Base-by-base conservation (phyloP, 2,797 vertebrate species). In the Chaetodon trifasciatus region DNA sequence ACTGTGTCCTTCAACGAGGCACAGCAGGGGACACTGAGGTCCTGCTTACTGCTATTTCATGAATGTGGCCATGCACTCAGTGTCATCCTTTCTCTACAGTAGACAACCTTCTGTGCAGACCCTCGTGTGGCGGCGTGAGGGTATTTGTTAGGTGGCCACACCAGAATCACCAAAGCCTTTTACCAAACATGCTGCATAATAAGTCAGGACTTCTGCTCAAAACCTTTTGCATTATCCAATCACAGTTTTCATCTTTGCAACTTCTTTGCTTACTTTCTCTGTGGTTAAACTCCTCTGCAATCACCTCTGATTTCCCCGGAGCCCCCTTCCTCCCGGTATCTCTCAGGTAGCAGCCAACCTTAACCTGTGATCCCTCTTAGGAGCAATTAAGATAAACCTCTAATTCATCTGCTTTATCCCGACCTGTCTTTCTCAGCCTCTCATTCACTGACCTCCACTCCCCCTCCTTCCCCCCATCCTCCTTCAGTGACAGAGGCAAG, bases 401-500 rank as follows among this genome's bases (percentile, higher is more conserved):
- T 84, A 88, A 91, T 92, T 92, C 78, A 81, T 92, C 87, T 88
- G 77, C 72, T 89, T 92, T 92, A 91, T 76, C 86, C 83, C 53
- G 35, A 81, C 79, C 81, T 86, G 88, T 87, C 84, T 85, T 69
- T 78, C 71, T 79, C 80, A 56, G 69, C 76, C 75, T 85, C 63
- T 87, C 71, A 82, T 79, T 86, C 83, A 57, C 80, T 82, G 86
- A 87, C 83, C 78, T 73, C 84, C 81, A 70, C 81, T 53, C 63
- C 50, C 61, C 75, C 42, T 9, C 50, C 61, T 8, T 58, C 16
- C 44, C 66, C 78, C 76, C 70, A 71, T 89, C 89, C 91, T 93
- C 91, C 91, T 93, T 91, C 77, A 72, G 86, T 93, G 92, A 93
- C 92, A 94, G 90, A 95, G 65, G 86, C 86, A 86, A 93, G 88